Base-by-base conservation (phyloP, 2,113 vertebrate species). In the Cervus canadensis region DNA sequence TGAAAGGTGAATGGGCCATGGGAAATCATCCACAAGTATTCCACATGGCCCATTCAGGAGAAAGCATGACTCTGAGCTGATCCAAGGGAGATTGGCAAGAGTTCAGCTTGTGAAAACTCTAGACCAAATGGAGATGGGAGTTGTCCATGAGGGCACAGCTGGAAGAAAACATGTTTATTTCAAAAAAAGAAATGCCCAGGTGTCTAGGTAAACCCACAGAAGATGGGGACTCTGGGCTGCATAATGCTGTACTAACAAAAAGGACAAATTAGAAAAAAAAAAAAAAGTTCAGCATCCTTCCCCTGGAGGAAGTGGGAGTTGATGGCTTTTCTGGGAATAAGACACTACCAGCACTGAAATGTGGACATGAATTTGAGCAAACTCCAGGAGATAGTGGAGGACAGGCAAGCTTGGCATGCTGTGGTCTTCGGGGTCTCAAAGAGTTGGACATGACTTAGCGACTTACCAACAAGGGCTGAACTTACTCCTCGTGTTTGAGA, bases 91-190 rank as follows among this genome's bases (percentile, higher is more conserved):
- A 25, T 25, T 43, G 90, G 64, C 50, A 92, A 40, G 54, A 79
- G 87, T 54, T 92, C 90, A 94, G 48, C 67, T 76, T 89, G 50
- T 50, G 83, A 78, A 89, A 96, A 16, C 50, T 89, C 60, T 12
- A 21, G 62, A 78, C 74, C 84, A 87, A 84, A 83, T 23, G 45
- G 81, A 87, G 40, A 67, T 33, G 23, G 40, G 13, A 7, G 12
- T 30, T 90, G 84, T 82, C 89, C 30, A 78, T 26, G 28, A 86
- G 48, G 17, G 50, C 56, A 95, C 84, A 87, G 33, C 62, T 97
- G 62, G 43, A 96, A 48, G 59, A 95, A 89, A 97, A 71, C 26
- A 40, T 82, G 48, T 82, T 92, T 97, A 60, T 33, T 94, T 57
- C 64, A 89, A 82, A 94, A 94, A 85, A 93, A 82, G 78, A 86